Evolutionary conservation across 2,113 vertebrate species (phyloP).

Genomic region (Strigops habroptila): DNA sequence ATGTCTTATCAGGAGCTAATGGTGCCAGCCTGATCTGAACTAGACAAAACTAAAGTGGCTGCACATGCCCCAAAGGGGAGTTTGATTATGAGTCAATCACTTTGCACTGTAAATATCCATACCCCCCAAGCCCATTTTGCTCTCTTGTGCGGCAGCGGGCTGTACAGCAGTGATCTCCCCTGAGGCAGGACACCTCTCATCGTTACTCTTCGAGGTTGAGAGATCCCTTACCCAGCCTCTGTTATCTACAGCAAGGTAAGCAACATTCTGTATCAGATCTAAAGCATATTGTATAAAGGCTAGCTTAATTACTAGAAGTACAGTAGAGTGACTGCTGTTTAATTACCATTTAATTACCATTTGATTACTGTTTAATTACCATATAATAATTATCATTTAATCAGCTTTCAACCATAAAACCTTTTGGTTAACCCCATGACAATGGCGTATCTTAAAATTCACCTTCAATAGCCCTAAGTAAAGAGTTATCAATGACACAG

Average conservation of each 20-base stretch:
- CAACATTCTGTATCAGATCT: neutral
- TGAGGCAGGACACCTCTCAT: neutral
- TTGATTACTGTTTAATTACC: neutral
- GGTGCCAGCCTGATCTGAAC: neutral
- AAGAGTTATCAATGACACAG: neutral
- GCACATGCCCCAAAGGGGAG: neutral
- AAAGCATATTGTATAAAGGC: neutral
- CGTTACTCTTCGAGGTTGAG: neutral
- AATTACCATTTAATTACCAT: neutral
- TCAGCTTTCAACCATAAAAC: neutral
- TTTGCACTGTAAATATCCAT: neutral
- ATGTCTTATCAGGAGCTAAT: neutral
- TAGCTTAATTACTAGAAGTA: neutral
- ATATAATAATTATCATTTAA: neutral
- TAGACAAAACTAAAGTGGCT: fast-evolving
- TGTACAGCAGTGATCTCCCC: fast-evolving
- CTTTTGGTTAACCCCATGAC: neutral
- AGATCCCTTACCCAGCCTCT: neutral
- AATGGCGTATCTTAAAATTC: neutral
- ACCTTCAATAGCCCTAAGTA: neutral
- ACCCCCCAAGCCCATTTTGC: neutral
- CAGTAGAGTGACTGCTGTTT: neutral
- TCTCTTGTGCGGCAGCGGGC: neutral
- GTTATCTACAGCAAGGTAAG: neutral
- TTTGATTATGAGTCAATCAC: neutral